Conservation (phyloP, 1,140 invertebrate species). For the Sycobia sp. region DNA sequence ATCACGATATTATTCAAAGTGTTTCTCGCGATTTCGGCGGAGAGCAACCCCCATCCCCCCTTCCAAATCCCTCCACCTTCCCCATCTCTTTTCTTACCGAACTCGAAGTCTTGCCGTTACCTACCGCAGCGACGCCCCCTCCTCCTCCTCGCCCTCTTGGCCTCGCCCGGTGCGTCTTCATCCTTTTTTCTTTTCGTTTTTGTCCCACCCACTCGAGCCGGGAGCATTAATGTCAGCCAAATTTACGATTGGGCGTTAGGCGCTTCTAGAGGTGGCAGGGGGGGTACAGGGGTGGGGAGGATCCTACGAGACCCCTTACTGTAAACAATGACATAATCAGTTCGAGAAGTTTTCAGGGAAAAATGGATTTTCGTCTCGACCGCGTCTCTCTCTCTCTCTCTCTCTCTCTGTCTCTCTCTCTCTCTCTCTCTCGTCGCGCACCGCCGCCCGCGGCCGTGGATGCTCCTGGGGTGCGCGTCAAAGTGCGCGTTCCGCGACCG, state of each 20-base stretch:
- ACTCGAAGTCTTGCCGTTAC: no score
- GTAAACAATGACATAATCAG: slow-evolving; percentile 36
- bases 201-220: slow-evolving; percentile 40
- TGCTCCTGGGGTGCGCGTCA: neutral
- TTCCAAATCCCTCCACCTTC: neutral
- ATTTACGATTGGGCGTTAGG: slow-evolving; percentile 13
- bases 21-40: slow-evolving; percentile 54
- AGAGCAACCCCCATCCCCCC: neutral
- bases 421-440: no score
- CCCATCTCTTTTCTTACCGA: no score
- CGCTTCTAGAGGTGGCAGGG: neutral
- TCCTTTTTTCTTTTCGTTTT: slow-evolving; percentile 26
- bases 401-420: no score
- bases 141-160: neutral
- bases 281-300: neutral
- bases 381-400: no score
- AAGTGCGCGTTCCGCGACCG: neutral
- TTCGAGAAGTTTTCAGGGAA: slow-evolving; percentile 16
- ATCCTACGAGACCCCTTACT: neutral
- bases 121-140: no score
- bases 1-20: slow-evolving; percentile 60
- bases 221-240: slow-evolving; percentile 37
- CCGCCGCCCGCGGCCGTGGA: no score
- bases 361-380: slow-evolving; percentile 9
- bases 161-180: neutral